These are phyloP conservation scores for Epinotia bilunana DNA, from an alignment of 2,888 invertebrate species.

Conservation along the genomic window DNA sequence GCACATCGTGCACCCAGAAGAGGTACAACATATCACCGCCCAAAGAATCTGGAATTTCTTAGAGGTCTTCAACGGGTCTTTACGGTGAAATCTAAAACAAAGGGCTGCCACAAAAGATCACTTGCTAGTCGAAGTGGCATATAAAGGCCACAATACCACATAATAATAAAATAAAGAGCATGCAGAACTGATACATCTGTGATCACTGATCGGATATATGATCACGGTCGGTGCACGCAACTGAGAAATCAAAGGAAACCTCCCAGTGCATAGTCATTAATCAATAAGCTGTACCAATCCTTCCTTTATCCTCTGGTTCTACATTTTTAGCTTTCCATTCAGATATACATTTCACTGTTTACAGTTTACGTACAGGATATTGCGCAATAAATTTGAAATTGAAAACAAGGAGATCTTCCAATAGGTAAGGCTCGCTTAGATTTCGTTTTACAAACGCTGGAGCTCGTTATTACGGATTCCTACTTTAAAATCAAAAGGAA, in stretches of 20 bases:
- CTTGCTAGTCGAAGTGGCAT: too few species aligned
- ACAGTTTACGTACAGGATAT: constrained; percentile 6
- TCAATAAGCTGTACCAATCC: constrained; percentile 8
- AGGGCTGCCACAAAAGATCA: too few species aligned
- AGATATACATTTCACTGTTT: constrained; percentile 1
- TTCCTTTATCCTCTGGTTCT: neutral
- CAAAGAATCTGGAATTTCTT: too few species aligned
- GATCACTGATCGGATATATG: neutral
- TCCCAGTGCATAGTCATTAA: constrained; percentile 1
- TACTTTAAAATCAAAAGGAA: neutral
- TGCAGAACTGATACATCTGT: neutral
- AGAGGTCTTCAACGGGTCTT: too few species aligned
- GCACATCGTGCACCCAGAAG: too few species aligned
- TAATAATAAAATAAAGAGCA: too few species aligned
- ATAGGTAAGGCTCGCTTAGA: constrained; percentile 9
- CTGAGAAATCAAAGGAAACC: constrained; percentile 18
- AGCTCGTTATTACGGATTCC: constrained; percentile 3
- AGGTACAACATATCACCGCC: too few species aligned
- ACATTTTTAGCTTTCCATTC: neutral
- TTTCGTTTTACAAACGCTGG: neutral
- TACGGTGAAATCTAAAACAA: too few species aligned
- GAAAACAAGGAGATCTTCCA: constrained; percentile 15
- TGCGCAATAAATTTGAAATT: constrained; percentile 16
- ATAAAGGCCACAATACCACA: too few species aligned
- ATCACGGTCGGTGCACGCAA: neutral